Evolutionary conservation across 2,113 vertebrate species (phyloP), one percentile per base, ranked within the genome.

Genomic region (Oplegnathus fasciatus): DNA sequence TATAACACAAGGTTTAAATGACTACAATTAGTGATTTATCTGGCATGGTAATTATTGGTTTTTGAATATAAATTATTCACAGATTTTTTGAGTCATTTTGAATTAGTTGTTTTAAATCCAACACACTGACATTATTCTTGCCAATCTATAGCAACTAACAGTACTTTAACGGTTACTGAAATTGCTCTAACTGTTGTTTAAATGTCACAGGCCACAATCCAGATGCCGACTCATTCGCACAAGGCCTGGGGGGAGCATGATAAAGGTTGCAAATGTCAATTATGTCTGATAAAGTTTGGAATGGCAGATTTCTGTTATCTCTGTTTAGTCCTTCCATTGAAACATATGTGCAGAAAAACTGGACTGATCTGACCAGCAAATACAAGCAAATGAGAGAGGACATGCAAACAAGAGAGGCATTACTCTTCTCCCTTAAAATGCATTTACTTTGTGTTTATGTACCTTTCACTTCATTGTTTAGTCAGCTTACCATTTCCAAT

Each of bases 151-250:
- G 65, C 28, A 54, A 83, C 70, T 81, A 88, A 80, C 70, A 88
- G 83, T 90, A 88, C 85, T 90, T 90, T 90, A 86, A 86, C 85
- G 85, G 82, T 88, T 26, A 71, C 81, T 85, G 85, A 86, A 94
- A 90, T 92, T 83, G 85, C 77, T 82, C 75, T 85, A 93, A 89
- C 86, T 93, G 92, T 91, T 94, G 90, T 94, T 91, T 93, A 95
- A 95, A 95, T 95, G 94, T 94, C 95, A 95, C 89, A 88, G 89
- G 89, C 88, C 87, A 85, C 76, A 84, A 89, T 92, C 90, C 91
- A 93, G 90, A 91, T 91, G 82, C 60, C 32, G 62, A 71, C 76
- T 91, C 87, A 88, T 88, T 91, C 82, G 58, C 85, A 75, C 46
- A 6, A 44, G 68, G 82, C 88, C 94, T 93, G 84, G 82, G 76